Base-by-base conservation (phyloP, 1,140 invertebrate genomes). In the Periplaneta americana region DNA sequence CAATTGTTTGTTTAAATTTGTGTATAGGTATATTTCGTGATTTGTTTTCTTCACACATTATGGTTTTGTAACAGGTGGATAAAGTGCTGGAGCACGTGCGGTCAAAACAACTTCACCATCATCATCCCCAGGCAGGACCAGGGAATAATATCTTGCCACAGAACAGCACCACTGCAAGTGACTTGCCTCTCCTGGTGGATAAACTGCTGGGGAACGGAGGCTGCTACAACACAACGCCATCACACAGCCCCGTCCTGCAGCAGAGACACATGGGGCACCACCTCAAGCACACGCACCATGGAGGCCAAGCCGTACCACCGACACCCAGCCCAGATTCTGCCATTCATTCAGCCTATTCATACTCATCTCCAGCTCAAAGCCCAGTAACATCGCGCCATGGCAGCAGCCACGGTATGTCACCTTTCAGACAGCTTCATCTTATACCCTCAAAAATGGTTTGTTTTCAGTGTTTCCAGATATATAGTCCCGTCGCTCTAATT, bases 261-360 rank as follows among this genome's bases (percentile, higher is more conserved):
- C 84, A 83, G 80, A 80, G 84, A 79, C 84, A 84, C 32, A 74
- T 78, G 37, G 48, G 48, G n/a, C 48, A 66, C 48, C 48, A 66
- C 48, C 48, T 66, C 22, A 66, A 66, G 11, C 48, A 66, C 28
- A n/a, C 48, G 28, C 48, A 66, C n/a, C 81, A 83, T 76, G 76
- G 76, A 66, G 82, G 76, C 66, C 48, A 78, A 77, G 85, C 86
- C 76, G 82, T 91, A 81, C 90, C 91, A n/a, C 90, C 93, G 75
- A 94, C 93, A 84, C 92, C 93, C 37, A 96, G 94, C 84, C 95
- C 95, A 5, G 95, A 96, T 86, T 96, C 95, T 57, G 95, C 95
- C 82, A 95, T 96, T 84, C 96, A 96, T 89, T 97, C 95, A 83
- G 95, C 94, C 84, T 97, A 96, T 85, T 90, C 85, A 84, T 89